Base-by-base conservation (phyloP, 2,888 invertebrate genomes). In the Phymatocera aterrima region DNA sequence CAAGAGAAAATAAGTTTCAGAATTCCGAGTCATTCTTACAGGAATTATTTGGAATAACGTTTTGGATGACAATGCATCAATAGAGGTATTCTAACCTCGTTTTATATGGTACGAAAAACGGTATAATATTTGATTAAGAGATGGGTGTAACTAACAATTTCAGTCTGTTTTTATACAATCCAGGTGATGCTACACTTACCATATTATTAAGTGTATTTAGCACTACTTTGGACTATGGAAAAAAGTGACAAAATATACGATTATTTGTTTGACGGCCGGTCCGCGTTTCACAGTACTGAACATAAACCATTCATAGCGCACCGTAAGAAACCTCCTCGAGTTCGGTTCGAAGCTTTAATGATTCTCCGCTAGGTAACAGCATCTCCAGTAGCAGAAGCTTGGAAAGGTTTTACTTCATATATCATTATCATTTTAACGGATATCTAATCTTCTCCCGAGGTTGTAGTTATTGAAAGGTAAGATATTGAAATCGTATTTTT, bases 61-160 rank as follows among this genome's bases (percentile, higher is more conserved):
- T 60, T n/a, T 81, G 74, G 77, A 84, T 84, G 84, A 84, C 84
- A 84, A 74, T 84, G 84, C 84, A 84, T 78, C 75, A 75, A 75
- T 75, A 75, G 75, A 75, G 60, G 60, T 57, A 60, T 60, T 60
- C 75, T 75, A 75, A 75, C 75, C 75, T 75, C 37, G 48, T 48
- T 51, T n/a, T 48, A 43, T 51, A 15, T 34, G 0, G 48, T 0
- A 15, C 12, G 10, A 3, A 34, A 43, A 28, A 34, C 12, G 24
- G 28, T 24, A 72, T 0, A 21, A 21, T 51, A 51, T 48, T 72
- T 18, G 21, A 4, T 12, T 34, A 37, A 72, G 10, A 4, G n/a
- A 10, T 12, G 21, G 34, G 31, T 34, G 31, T 8, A 34, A 1
- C 12, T 18, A 21, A 15, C 51, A 18, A 6, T 5, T 12, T 18